These are phyloP conservation scores for Drosophila anceps DNA, from an alignment of 2,888 invertebrate species.

Conservation along the genomic window DNA sequence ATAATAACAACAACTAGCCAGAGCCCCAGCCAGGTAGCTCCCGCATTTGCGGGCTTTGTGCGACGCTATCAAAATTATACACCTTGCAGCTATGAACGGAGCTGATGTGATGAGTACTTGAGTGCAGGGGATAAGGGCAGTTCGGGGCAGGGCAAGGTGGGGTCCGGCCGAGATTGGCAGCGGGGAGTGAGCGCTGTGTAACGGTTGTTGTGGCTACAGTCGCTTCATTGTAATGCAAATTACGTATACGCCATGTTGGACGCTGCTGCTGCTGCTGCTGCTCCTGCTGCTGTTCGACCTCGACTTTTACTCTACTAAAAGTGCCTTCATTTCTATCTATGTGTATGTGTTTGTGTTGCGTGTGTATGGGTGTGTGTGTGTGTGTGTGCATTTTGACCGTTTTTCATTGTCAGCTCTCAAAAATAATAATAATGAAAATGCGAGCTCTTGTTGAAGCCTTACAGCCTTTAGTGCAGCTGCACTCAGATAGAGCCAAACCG, in stretches of 20 bases:
- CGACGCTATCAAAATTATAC: conserved; percentile 71
- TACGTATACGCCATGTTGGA: conserved; percentile 67
- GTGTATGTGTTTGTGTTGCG: neutral
- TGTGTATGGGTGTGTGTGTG: conserved; percentile 16
- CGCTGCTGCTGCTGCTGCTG: conserved; percentile 19
- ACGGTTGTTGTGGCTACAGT: conserved; percentile 36
- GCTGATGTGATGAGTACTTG: conserved; percentile 9
- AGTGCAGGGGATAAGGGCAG: neutral
- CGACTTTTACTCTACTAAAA: conserved; percentile 12
- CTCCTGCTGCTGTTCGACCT: conserved; percentile 9
- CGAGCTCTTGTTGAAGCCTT: conserved; percentile 25
- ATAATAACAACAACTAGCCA: neutral
- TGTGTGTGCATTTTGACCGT: conserved; percentile 17
- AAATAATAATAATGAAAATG: conserved; percentile 59
- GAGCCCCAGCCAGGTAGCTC: neutral
- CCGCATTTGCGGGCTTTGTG: conserved; percentile 45
- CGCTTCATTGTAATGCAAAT: conserved; percentile 76
- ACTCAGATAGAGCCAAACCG: conserved; percentile 31
- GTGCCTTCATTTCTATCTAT: conserved; percentile 3
- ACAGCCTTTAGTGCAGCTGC: conserved; percentile 17
- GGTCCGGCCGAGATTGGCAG: neutral
- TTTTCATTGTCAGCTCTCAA: conserved; percentile 45
- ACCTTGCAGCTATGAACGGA: conserved; percentile 59
- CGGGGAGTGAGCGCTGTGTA: neutral
- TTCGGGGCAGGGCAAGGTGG: too few relatives aligned